phyloP scores from a whole-genome alignment of 1,140 invertebrate genomes.

The Cherax destructor region DNA sequence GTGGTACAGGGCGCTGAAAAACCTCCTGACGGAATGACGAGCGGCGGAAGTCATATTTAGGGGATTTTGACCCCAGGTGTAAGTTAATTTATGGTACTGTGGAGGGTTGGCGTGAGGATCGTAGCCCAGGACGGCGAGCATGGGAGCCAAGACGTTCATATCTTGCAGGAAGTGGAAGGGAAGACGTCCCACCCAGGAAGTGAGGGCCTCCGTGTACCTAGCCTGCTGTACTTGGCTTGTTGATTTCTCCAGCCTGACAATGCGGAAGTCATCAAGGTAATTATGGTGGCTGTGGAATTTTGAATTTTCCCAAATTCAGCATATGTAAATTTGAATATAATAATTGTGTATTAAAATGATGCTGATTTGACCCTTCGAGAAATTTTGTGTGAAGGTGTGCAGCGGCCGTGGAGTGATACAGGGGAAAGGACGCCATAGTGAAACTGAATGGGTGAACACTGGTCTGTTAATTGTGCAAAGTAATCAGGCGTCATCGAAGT shows the following conservation, averaged over 20 bases:
- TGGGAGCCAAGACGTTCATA: neutral
- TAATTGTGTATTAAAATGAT: too few species aligned
- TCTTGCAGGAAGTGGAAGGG: neutral
- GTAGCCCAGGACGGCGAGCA: neutral
- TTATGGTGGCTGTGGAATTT: too few species aligned
- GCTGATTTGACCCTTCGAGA: too few species aligned
- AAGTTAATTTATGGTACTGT: neutral
- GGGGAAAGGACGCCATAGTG: too few species aligned
- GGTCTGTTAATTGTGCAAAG: too few species aligned
- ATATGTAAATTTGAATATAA: too few species aligned
- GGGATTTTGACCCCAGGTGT: neutral
- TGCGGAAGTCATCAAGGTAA: too few species aligned
- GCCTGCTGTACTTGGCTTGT: neutral
- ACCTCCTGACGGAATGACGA: neutral
- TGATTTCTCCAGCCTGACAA: neutral
- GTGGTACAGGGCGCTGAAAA: neutral
- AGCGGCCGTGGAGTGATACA: too few species aligned
- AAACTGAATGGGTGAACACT: too few species aligned
- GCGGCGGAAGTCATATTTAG: neutral
- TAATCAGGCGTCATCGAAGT: too few species aligned
- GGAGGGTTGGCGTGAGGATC: neutral
- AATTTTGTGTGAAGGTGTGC: too few species aligned
- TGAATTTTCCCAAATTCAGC: too few species aligned
- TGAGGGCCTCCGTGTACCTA: neutral
- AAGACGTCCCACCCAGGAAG: neutral